Base-by-base conservation (phyloP, 2,888 invertebrate species). In the Dryobotodes eremita region DNA sequence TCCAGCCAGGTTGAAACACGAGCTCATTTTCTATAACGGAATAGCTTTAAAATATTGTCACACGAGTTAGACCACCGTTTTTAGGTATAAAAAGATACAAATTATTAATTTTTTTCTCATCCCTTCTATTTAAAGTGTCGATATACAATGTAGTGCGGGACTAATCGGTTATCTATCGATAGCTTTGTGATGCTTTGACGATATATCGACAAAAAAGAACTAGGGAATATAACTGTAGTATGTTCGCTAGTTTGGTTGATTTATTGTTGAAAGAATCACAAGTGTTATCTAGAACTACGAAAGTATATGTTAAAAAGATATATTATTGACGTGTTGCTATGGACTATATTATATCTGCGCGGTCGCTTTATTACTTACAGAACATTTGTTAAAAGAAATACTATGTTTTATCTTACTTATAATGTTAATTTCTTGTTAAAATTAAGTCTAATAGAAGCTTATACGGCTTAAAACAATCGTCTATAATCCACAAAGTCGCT, bases 1-100 rank as follows among this genome's bases (percentile, higher is more conserved):
- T 88, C 84, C 86, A 84, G 87, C 88, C 86, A 85, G 76, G 50
- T 84, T 83, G 48, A 68, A 82, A 78, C 79, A 79, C 80, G 80
- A 85, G 81, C 82, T 86, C 61, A 77, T 82, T 90, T 92, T 93
- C 90, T 89, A 90, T 92, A 91, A 87, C 92, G 92, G 90, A 91
- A 91, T 94, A 96, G 96, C 96, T 96, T 96, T 96, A 96, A 95
- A 94, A 91, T 91, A 86, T 92, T 94, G 94, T 95, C 95, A 95
- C 96, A 95, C 95, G 96, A 95, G 91, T 91, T 91, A 94, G 93
- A 96, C 96, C 96, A 96, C 96, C 96, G 96, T 94, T 93, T 94
- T 95, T 95, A 95, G 94, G 92, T 93, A 91, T 92, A 92, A 91
- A 89, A 89, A 90, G 87, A 85, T 83, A 85, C 86, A 84, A 89